phyloP scores from a whole-genome alignment of 2,888 invertebrate genomes.

The Stenurella melanura region DNA sequence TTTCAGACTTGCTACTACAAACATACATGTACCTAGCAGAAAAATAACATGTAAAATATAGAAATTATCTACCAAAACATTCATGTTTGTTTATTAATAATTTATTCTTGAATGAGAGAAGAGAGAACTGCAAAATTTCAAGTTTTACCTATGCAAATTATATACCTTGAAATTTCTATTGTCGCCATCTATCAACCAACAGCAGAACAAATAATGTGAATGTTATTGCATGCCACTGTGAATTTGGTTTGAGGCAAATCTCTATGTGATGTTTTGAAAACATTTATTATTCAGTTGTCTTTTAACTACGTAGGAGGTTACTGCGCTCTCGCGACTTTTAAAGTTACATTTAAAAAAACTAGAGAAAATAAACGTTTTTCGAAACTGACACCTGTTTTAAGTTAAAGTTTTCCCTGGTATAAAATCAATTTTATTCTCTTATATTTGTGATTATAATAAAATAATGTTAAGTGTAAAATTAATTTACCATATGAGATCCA shows the following conservation, averaged over 20 bases:
- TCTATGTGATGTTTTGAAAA: constrained; percentile 33
- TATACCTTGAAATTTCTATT: too few species aligned
- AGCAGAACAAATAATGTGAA: not conserved
- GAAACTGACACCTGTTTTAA: constrained; percentile 38
- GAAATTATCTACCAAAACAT: too few species aligned
- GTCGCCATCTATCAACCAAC: not conserved
- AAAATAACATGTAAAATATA: too few species aligned
- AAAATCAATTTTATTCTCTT: not conserved
- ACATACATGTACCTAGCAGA: too few species aligned
- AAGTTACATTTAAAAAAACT: constrained; percentile 26
- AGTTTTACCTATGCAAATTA: too few species aligned
- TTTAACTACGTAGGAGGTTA: constrained; percentile 31
- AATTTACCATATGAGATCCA: constrained; percentile 57
- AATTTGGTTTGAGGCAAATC: constrained; percentile 15
- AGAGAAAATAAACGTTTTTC: constrained; percentile 27
- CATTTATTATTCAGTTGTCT: constrained; percentile 41
- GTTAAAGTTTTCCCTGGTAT: constrained; percentile 16
- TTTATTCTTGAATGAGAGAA: too few species aligned
- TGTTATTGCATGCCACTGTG: not conserved
- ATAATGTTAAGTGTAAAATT: constrained; percentile 43
- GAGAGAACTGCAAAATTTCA: too few species aligned
- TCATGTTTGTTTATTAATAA: too few species aligned
- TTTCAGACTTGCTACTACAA: too few species aligned
- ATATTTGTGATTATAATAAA: constrained; percentile 15
- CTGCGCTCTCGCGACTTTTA: constrained; percentile 27